Evolutionary conservation across 2,888 invertebrate species (phyloP).

Genomic region (Lamproptera curius): DNA sequence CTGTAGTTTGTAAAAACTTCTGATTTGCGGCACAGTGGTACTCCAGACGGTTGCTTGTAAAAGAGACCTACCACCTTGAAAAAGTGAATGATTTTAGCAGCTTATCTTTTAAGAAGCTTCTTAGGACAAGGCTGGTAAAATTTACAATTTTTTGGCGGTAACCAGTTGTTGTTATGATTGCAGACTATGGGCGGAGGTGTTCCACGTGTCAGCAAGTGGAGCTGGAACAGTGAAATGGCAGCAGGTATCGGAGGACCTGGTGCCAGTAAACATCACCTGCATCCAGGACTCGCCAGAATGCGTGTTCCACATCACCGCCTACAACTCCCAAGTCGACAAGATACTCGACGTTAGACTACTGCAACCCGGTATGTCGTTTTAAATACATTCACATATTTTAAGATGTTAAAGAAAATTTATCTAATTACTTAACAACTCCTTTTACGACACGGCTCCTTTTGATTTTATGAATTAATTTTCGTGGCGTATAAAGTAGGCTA

Average conservation of each 20-base stretch:
- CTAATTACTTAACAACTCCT: too few relatives aligned
- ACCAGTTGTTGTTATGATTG: constrained; percentile 31
- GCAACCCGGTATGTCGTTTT: constrained; percentile 89
- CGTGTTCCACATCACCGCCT: constrained; percentile 98
- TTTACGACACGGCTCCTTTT: too few relatives aligned
- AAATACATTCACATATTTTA: background rate
- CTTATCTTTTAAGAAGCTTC: too few relatives aligned
- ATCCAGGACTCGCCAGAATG: constrained; percentile 97
- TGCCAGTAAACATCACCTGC: constrained; percentile 98
- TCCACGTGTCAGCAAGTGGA: constrained; percentile 96
- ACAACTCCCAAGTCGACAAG: constrained; percentile 99
- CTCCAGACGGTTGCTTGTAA: too few relatives aligned
- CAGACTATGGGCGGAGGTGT: constrained; percentile 99
- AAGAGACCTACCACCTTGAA: too few relatives aligned
- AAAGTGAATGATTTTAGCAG: too few relatives aligned
- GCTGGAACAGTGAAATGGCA: constrained; percentile 97
- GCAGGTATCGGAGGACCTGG: constrained; percentile 98
- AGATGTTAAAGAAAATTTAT: too few relatives aligned
- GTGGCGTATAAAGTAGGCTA: too few relatives aligned
- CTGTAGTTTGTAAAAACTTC: too few relatives aligned
- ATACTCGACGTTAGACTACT: constrained; percentile 97
- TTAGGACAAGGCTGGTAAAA: background rate
- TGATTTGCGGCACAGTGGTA: too few relatives aligned
- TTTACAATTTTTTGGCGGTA: background rate
- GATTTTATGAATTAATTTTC: too few relatives aligned